Conservation (phyloP, 2,888 invertebrate genomes). For the Melanchra persicariae region DNA sequence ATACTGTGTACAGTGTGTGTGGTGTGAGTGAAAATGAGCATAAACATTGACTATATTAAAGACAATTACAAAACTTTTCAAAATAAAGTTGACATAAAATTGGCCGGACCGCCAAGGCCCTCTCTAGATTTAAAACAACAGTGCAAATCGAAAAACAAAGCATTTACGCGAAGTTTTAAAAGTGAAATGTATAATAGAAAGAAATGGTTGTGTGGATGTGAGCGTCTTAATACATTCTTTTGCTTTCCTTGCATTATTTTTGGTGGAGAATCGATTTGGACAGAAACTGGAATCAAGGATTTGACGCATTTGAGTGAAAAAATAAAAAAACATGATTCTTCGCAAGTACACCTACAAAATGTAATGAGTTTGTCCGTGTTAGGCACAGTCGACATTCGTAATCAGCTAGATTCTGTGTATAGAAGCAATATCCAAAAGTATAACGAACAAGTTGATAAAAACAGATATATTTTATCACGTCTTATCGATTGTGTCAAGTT, state of each 20-base stretch:
- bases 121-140: background rate
- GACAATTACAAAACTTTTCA: background rate
- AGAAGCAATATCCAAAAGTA: background rate
- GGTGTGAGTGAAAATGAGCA: background rate
- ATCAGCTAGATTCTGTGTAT: background rate
- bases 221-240: background rate
- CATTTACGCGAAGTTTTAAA: background rate
- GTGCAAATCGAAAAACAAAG: background rate
- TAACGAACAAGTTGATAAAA: background rate
- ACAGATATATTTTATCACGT: background rate
- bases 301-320: too few species aligned
- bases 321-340: background rate
- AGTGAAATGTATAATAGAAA: slow-evolving; percentile 2
- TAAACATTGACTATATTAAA: slow-evolving; percentile 1
- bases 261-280: slow-evolving; percentile 7
- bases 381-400: background rate
- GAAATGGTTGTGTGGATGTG: slow-evolving; percentile 12
- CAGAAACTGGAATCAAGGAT: background rate
- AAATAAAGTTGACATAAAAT: background rate
- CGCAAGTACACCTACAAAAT: background rate
- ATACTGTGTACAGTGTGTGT: background rate
- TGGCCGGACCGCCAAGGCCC: background rate
- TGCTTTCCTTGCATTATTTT: slow-evolving; percentile 1
- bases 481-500: background rate
- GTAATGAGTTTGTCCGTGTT: background rate